Evolutionary conservation across 1,140 invertebrate genomes (phyloP).

Genomic region (Ylistrum balloti): DNA sequence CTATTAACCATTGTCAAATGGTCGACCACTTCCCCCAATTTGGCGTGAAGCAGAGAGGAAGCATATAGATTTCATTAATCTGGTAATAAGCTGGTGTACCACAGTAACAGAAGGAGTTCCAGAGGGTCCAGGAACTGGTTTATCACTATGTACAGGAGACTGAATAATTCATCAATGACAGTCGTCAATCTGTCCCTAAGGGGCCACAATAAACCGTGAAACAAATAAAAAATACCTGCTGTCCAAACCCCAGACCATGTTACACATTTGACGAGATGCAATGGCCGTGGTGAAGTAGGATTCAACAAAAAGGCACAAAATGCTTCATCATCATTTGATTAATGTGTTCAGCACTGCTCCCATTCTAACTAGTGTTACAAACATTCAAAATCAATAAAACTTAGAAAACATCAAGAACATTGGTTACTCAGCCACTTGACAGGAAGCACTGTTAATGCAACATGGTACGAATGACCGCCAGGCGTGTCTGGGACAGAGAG

Average conservation of each 20-base stretch:
- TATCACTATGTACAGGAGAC: conserved; percentile 15
- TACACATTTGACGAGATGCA: conserved; percentile 32
- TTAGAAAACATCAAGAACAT: background rate
- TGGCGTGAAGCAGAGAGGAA: conserved; percentile 15
- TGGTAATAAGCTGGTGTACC: conserved; percentile 30
- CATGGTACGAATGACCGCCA: background rate
- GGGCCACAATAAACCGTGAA: background rate
- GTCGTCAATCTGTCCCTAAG: conserved; percentile 32
- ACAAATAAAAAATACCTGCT: conserved; percentile 28
- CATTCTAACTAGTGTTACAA: conserved; percentile 23
- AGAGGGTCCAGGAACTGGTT: background rate
- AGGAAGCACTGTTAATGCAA: background rate
- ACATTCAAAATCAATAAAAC: conserved; percentile 1
- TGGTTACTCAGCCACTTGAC: conserved; percentile 12
- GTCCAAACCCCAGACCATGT: background rate
- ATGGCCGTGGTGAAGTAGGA: background rate
- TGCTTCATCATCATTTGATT: conserved; percentile 39
- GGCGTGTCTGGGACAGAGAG: background rate
- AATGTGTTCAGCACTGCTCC: background rate
- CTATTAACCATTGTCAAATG: background rate
- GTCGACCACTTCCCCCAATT: conserved; percentile 13
- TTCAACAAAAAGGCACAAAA: conserved; percentile 33
- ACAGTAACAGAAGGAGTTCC: background rate
- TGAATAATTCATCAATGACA: conserved; percentile 40
- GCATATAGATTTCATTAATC: conserved; percentile 40